These are phyloP conservation scores for Tetrapedia diversipes DNA, from an alignment of 2,888 invertebrate species.

Conservation along the genomic window DNA sequence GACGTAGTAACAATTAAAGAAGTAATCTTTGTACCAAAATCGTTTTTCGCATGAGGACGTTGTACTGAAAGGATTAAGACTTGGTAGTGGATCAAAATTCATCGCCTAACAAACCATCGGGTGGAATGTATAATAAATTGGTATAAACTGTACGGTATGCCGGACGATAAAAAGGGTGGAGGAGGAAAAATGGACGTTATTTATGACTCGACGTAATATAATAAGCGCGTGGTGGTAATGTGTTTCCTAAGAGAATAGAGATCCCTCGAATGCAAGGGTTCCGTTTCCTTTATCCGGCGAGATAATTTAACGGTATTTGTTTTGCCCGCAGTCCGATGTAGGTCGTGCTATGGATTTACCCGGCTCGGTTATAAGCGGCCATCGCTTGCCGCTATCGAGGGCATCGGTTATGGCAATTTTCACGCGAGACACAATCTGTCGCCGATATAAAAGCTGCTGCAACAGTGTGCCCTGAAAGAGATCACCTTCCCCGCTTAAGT, in stretches of 20 bases:
- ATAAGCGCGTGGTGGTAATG: background rate
- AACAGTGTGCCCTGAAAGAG: background rate
- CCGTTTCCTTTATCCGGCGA: background rate
- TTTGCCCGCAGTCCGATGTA: slow-evolving; percentile 43
- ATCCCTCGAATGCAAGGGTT: background rate
- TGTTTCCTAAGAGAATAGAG: background rate
- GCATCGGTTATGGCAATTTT: slow-evolving; percentile 54
- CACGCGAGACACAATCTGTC: slow-evolving; percentile 43
- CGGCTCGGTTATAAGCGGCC: slow-evolving; percentile 48
- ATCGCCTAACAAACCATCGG: too few relatives aligned
- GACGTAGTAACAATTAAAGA: too few relatives aligned
- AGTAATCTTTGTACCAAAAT: too few relatives aligned
- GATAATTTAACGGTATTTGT: slow-evolving; percentile 49
- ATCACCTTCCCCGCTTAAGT: background rate
- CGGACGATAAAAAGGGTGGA: too few relatives aligned
- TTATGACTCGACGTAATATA: too few relatives aligned
- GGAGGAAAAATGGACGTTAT: too few relatives aligned
- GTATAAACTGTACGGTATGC: too few relatives aligned
- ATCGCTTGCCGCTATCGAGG: slow-evolving; percentile 51
- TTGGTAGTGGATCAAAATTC: too few relatives aligned
- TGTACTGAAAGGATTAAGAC: too few relatives aligned
- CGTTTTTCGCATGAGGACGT: too few relatives aligned
- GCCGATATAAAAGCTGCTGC: background rate
- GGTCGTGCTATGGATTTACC: slow-evolving; percentile 56
- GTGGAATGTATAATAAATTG: too few relatives aligned